Conservation (phyloP, 30 jellyfish, hydroid and myxozoan species). For the Mastigias papua region DNA sequence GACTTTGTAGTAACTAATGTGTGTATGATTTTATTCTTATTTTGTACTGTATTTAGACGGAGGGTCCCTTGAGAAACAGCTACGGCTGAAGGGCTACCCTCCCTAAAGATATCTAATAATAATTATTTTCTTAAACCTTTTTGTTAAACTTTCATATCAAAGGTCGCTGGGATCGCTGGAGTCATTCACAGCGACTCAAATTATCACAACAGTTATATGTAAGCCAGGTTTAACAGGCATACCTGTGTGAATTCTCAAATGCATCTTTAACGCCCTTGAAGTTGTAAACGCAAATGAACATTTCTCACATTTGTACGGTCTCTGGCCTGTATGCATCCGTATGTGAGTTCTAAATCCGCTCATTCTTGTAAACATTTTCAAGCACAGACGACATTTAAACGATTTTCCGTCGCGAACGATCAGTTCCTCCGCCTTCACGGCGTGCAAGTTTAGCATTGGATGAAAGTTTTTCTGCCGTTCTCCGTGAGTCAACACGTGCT, state of each 20-base stretch:
- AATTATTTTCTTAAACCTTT: too few relatives aligned
- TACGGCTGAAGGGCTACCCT: too few relatives aligned
- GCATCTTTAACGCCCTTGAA: constrained; percentile 92
- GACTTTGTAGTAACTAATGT: too few relatives aligned
- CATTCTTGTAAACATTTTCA: constrained; percentile 84
- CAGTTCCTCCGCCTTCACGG: constrained; percentile 81
- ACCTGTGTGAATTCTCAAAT: constrained; percentile 87
- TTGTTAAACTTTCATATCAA: too few relatives aligned
- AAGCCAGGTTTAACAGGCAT: too few relatives aligned
- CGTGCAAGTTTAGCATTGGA: constrained; percentile 29
- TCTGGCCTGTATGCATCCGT: constrained; percentile 93
- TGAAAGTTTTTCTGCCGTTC: constrained; percentile 24
- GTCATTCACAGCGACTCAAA: background rate
- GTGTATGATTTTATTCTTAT: too few relatives aligned
- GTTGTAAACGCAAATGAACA: constrained; percentile 94
- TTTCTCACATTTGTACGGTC: constrained; percentile 87
- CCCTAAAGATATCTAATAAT: too few relatives aligned
- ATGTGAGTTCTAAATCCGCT: constrained; percentile 92
- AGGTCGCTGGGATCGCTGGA: too few relatives aligned
- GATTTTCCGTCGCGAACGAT: constrained; percentile 71
- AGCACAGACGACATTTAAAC: constrained; percentile 86
- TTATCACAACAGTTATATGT: too few relatives aligned
- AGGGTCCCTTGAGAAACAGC: too few relatives aligned
- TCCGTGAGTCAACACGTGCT: constrained; percentile 87
- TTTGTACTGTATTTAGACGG: too few relatives aligned